Conservation (phyloP, 2,888 invertebrate genomes). For the Chironomus riparius region DNA sequence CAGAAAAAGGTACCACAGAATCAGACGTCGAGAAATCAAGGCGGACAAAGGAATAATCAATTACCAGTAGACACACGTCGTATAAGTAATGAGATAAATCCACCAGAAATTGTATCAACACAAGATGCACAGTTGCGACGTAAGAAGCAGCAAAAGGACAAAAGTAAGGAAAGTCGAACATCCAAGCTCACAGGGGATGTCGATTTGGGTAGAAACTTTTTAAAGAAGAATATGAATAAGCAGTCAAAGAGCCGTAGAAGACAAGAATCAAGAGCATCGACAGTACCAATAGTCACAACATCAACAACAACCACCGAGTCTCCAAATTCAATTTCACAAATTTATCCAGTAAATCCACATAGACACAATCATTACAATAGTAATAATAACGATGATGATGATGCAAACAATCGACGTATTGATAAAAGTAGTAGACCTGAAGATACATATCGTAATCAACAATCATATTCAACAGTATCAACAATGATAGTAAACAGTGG, state of each 20-base stretch:
- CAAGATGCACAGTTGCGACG: not conserved
- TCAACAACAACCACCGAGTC: not conserved
- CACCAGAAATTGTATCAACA: not conserved
- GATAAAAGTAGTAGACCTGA: not conserved
- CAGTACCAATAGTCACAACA: not conserved
- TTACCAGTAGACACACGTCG: not conserved
- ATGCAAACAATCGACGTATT: not conserved
- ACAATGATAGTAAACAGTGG: not conserved
- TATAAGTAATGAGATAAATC: conserved; percentile 21
- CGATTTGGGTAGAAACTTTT: not conserved
- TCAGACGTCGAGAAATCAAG: not conserved
- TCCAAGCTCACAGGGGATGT: conserved; percentile 11
- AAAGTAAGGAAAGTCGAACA: not conserved
- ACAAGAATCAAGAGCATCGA: not conserved
- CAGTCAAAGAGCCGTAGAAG: not conserved
- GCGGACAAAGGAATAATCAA: conserved; percentile 8
- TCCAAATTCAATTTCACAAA: conserved; percentile 6
- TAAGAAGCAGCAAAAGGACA: conserved; percentile 11
- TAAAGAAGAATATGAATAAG: not conserved
- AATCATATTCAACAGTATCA: not conserved
- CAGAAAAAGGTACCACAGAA: not conserved
- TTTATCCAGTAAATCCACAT: not conserved
- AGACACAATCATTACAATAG: conserved; percentile 22
- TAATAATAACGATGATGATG: not conserved
- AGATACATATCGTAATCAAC: not conserved